Evolutionary conservation across 1,140 invertebrate genomes (phyloP), one percentile per base, ranked within the genome.

Genomic region (Cotesia typhae): DNA sequence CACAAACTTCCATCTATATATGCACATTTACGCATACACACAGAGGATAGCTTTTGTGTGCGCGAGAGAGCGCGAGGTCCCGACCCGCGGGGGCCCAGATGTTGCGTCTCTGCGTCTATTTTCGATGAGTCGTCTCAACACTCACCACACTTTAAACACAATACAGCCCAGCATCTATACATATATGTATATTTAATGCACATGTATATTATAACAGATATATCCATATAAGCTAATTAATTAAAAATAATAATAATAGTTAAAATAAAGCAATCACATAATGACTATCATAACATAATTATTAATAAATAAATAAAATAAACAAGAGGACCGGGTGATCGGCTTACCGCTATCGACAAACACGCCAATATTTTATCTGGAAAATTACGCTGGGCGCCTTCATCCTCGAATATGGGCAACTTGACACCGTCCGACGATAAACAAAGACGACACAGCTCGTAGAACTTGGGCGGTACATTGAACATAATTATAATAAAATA

Each of bases 361-460:
- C 84, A 88, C 75, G 83, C 80, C 55, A 85, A 79, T 74, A 88
- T 88, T 80, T 88, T 88, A 69, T 87, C 84, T 76, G 85, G 82
- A 71, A 85, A 86, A 77, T 86, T 87, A 36, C 85, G 83, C 72
- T 87, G 84, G 47, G 80, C 75, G 70, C 85, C 87, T 77, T 87
- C 85, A 77, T 86, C 84, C 77, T 87, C 85, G 83, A 87, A 88
- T 81, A 88, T 86, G 80, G 87, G 86, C 74, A 85, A 84, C 78
- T 87, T 88, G 79, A 86, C 85, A 84, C 85, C 87, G 76, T 88
- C 86, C 76, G 82, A 83, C 67, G 87, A 87, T 85, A 88, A 87
- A 86, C 87, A 88, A 84, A 88, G 87, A 74, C 85, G 85, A 85
- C 85, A 87, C 77, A 88, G 85, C 83, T 88, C 85, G 82, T 87